phyloP scores from a whole-genome alignment of 1,140 invertebrate species.

The Drosophila miranda region DNA sequence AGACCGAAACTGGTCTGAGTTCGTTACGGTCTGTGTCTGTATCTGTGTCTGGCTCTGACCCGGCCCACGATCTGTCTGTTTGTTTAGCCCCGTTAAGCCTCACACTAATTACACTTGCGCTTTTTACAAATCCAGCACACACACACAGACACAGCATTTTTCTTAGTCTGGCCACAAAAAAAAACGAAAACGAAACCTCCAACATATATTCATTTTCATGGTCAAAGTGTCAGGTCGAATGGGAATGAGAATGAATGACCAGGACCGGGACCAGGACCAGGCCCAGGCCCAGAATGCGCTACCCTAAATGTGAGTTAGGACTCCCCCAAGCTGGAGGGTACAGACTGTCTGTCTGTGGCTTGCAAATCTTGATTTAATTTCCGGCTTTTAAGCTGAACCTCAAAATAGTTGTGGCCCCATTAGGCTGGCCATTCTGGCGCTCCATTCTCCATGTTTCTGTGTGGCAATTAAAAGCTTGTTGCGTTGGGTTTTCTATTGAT shows the following conservation, averaged over 20 bases:
- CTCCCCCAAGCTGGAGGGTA: too few relatives aligned
- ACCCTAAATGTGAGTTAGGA: slow-evolving; percentile 33
- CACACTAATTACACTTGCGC: slow-evolving; percentile 79
- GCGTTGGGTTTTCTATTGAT: too few relatives aligned
- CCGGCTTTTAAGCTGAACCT: slow-evolving; percentile 61
- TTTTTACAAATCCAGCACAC: slow-evolving; percentile 65
- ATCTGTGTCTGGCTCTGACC: slow-evolving; percentile 17
- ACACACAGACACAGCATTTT: slow-evolving; percentile 43
- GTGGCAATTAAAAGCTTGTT: too few relatives aligned
- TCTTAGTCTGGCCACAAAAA: slow-evolving; percentile 58
- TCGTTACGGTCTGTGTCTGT: slow-evolving; percentile 8
- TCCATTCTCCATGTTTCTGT: too few relatives aligned
- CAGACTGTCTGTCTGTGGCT: slow-evolving; percentile 13
- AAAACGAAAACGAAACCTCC: slow-evolving; percentile 26
- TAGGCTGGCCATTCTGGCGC: slow-evolving; percentile 9
- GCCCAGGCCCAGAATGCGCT: slow-evolving; percentile 10
- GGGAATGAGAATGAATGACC: too few relatives aligned
- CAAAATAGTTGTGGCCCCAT: slow-evolving; percentile 66
- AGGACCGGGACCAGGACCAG: neutral
- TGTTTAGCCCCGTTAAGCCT: slow-evolving; percentile 72
- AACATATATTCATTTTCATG: slow-evolving; percentile 79
- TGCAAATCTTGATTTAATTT: slow-evolving; percentile 77
- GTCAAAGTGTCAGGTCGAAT: slow-evolving; percentile 53
- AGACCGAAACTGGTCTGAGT: slow-evolving; percentile 46
- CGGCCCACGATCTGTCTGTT: slow-evolving; percentile 55